Percentiles rank a stretch among this genome's conserved stretches.
These are phyloP conservation scores for Castor canadensis DNA, from an alignment of 2,113 vertebrate genomes.

Conservation along the genomic window DNA sequence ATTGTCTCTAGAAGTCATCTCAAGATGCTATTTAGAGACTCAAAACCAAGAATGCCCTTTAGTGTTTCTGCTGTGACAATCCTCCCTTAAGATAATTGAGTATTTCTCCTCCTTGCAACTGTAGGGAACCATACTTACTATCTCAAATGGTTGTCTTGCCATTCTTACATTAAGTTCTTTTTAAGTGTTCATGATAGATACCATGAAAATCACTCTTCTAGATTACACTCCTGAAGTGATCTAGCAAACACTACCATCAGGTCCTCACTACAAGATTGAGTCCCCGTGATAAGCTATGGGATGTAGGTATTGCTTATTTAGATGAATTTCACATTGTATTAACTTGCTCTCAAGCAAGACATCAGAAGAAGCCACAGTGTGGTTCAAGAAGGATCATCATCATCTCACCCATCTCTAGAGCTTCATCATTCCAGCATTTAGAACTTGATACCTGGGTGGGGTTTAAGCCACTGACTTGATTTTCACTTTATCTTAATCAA, in stretches of 20 bases:
- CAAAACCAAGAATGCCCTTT: background rate
- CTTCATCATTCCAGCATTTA: too few relatives aligned
- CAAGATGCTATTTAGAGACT: slow-evolving; percentile 2
- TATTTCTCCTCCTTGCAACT: background rate
- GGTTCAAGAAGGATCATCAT: background rate
- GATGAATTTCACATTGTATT: background rate
- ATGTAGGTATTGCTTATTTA: background rate
- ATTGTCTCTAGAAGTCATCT: slow-evolving; percentile 40
- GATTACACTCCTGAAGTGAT: background rate
- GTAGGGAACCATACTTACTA: background rate
- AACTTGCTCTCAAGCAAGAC: background rate
- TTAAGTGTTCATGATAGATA: background rate
- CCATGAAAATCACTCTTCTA: background rate
- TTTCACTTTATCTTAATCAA: background rate
- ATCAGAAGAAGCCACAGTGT: background rate
- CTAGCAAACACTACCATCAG: background rate
- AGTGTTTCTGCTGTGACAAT: background rate
- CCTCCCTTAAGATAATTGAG: slow-evolving; percentile 15
- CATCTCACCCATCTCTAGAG: background rate
- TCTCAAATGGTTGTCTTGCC: background rate
- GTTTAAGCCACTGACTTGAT: background rate
- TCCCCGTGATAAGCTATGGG: background rate
- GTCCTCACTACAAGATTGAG: background rate
- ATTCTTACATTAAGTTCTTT: background rate
- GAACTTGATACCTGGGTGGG: background rate